Evolutionary conservation across 2,888 invertebrate species (phyloP), one percentile per base, ranked within the genome.

Genomic region (Lacanobia wlatinum): DNA sequence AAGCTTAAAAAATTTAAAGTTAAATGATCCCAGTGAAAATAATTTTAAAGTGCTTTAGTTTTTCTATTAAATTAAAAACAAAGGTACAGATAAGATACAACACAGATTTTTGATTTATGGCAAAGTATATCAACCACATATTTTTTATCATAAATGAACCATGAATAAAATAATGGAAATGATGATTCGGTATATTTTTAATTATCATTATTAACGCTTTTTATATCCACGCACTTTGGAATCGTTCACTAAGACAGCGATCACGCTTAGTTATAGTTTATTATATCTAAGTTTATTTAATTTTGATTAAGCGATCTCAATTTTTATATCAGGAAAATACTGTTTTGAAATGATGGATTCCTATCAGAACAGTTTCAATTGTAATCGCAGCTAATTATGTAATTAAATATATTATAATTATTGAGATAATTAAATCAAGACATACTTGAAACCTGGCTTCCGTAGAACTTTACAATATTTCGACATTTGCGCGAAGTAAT

Each of bases 401-500:
- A 18, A 46, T 12, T 21, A 55, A 68, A 64, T 63, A 62, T 38
- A 18, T 64, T 65, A 66, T 38, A 50, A 78, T 81, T 83, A 78
- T 84, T 87, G 81, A 84, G 84, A 83, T 85, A 80, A 75, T 83
- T 84, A 77, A 84, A 85, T 78, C 76, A 73, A 68, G 66, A 71
- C 78, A 71, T 61, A 66, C 1, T 62, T 72, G 3, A 61, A 52
- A 77, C 84, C 87, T 84, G 88, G 87, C 77, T 86, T 84, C 73
- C 66, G 86, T 76, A 70, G 77, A 91, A 91, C 92, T 93, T 94
- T 93, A 90, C 93, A 88, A 89, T 94, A 91, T 94, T 96, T 96
- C 96, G 96, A 86, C 82, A 67, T 28, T 64, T 63, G 89, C 92
- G 95, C 95, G 95, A 96, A 96, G 92, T 94, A 92, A 85, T 3